phyloP scores from a whole-genome alignment of 2,797 vertebrate genomes.

The Poliocrania exsul region DNA sequence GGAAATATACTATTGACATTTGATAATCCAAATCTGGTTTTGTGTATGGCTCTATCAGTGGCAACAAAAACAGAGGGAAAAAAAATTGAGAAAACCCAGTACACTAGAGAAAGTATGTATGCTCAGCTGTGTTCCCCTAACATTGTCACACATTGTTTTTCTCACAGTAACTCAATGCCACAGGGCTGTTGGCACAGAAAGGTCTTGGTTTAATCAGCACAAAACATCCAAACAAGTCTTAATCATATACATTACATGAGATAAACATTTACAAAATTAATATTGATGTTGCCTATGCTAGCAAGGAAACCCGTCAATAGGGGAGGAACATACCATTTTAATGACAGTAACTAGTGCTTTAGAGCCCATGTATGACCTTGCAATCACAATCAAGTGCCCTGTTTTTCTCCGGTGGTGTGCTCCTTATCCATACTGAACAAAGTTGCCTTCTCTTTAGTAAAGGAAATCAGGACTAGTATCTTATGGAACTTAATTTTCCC shows the following conservation, averaged over 20 bases:
- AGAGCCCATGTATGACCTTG: neutral
- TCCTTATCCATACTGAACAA: neutral
- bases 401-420: neutral
- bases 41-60: neutral
- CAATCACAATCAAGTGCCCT: neutral
- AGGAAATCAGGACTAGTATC: neutral
- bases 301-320: slow-evolving; percentile 5
- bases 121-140: slow-evolving; percentile 5
- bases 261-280: slow-evolving; percentile 58
- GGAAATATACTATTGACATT: neutral
- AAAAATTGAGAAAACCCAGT: neutral
- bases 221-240: slow-evolving; percentile 46
- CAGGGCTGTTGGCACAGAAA: slow-evolving; percentile 30
- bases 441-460: neutral
- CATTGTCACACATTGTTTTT: neutral
- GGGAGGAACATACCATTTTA: neutral
- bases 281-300: slow-evolving; percentile 31
- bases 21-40: neutral
- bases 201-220: slow-evolving; percentile 41
- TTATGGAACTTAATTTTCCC: neutral
- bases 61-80: neutral
- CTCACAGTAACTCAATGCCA: slow-evolving; percentile 19
- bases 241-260: slow-evolving; percentile 52
- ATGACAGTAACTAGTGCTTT: slow-evolving; percentile 17
- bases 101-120: neutral